A percentile compares a stretch with the other conserved stretches of the same genome.
Conservation (phyloP, 1,140 invertebrate species). For the Drosophila insularis region DNA sequence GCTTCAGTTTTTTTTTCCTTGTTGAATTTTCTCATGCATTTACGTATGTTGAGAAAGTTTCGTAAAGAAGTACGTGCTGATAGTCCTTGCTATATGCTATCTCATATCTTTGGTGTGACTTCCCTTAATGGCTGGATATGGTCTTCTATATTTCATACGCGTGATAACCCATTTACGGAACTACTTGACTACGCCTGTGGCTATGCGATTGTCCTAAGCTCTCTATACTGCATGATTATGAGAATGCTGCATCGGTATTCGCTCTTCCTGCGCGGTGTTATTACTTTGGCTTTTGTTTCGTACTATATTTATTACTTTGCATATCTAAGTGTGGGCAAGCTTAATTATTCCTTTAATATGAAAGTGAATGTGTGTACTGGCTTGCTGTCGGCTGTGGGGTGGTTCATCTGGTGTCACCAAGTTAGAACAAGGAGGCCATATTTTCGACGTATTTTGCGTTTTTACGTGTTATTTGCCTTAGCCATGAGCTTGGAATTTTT, state of each 20-base stretch:
- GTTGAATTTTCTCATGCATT: conserved; percentile 92
- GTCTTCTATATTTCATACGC: conserved; percentile 95
- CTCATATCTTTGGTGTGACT: conserved; percentile 86
- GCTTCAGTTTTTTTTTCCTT: conserved; percentile 96
- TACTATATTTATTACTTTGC: conserved; percentile 91
- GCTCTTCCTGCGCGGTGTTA: conserved; percentile 83
- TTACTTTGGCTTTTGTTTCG: conserved; percentile 85
- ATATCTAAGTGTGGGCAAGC: conserved; percentile 90
- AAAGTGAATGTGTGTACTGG: conserved; percentile 92
- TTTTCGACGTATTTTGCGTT: conserved; percentile 88
- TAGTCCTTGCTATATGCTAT: conserved; percentile 90
- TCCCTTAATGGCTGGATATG: conserved; percentile 96
- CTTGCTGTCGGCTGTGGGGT: conserved; percentile 87
- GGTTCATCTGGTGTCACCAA: conserved; percentile 89
- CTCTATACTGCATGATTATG: conserved; percentile 87
- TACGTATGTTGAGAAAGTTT: conserved; percentile 88
- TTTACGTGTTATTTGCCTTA: conserved; percentile 87
- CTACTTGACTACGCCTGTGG: conserved; percentile 96
- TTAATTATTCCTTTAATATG: conserved; percentile 98
- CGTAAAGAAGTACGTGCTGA: conserved; percentile 85
- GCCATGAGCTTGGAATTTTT: conserved; percentile 92
- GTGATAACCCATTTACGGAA: conserved; percentile 95
- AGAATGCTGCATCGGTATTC: conserved; percentile 85
- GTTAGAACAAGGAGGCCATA: conserved; percentile 86
- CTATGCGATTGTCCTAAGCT: conserved; percentile 88